These are phyloP conservation scores for Pseudopipra pipra DNA, from an alignment of 2,113 vertebrate genomes.

Conservation along the genomic window DNA sequence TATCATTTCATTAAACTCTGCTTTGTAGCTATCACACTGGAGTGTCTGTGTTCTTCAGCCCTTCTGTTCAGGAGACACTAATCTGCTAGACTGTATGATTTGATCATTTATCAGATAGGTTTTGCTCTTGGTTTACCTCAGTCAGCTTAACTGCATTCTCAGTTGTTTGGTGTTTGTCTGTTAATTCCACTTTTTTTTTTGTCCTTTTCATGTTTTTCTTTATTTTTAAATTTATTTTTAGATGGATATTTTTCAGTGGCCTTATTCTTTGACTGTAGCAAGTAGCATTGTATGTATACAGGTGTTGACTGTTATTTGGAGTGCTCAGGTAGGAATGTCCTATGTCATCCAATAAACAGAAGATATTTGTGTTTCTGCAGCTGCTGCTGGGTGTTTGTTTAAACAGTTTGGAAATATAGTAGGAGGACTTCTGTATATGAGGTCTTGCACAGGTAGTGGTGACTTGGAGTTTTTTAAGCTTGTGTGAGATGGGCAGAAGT, in stretches of 20 bases:
- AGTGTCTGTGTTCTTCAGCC: constrained; percentile 11
- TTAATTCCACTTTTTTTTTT: not conserved
- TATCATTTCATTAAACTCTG: constrained; percentile 30
- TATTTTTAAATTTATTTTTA: not conserved
- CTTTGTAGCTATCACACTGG: not conserved
- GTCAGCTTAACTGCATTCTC: not conserved
- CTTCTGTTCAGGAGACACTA: not conserved
- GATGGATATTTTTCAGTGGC: not conserved
- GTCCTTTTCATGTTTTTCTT: accelerated
- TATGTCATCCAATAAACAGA: not conserved
- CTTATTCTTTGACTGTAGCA: not conserved
- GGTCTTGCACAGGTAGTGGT: not conserved
- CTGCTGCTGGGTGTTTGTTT: not conserved
- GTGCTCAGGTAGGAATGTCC: not conserved
- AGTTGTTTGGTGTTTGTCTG: not conserved
- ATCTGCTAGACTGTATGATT: not conserved
- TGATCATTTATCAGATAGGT: not conserved
- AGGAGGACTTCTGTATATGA: not conserved
- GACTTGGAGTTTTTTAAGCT: not conserved
- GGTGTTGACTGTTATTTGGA: not conserved
- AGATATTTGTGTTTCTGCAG: not conserved
- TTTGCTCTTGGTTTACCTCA: not conserved
- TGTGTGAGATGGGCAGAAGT: not conserved
- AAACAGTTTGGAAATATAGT: not conserved
- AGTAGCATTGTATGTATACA: accelerated